A percentile compares a stretch with the other conserved stretches of the same genome.
These are phyloP conservation scores for Pantherophis guttatus DNA, from an alignment of 2,113 vertebrate genomes.

Conservation along the genomic window DNA sequence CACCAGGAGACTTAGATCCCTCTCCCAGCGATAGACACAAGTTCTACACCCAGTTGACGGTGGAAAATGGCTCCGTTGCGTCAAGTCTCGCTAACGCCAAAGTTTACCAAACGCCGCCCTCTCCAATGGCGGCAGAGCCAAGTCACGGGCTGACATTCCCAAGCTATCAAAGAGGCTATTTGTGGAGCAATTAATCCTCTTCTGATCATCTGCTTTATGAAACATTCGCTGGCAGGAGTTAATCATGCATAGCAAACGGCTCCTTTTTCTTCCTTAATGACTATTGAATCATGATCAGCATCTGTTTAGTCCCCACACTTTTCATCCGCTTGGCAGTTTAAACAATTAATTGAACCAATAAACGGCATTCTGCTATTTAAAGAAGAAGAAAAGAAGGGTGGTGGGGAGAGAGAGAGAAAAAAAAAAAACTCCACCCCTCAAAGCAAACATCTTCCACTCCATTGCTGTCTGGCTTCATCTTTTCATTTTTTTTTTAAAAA, in stretches of 20 bases:
- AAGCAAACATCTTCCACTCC: slow-evolving; percentile 16
- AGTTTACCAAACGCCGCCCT: neutral
- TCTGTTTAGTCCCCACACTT: slow-evolving; percentile 68
- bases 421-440: neutral
- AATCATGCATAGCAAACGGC: slow-evolving; percentile 71
- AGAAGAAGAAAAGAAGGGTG: neutral
- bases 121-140: neutral
- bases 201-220: slow-evolving; percentile 71
- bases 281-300: slow-evolving; percentile 63
- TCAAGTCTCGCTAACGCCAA: neutral
- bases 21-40: no score
- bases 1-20: no score
- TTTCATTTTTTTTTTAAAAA: neutral
- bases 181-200: slow-evolving; percentile 64
- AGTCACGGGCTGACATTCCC: neutral
- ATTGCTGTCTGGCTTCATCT: neutral
- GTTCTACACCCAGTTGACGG: neutral
- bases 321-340: slow-evolving; percentile 54
- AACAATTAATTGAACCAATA: slow-evolving; percentile 65
- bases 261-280: slow-evolving; percentile 70
- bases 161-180: slow-evolving; percentile 32
- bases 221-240: slow-evolving; percentile 68
- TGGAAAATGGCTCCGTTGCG: neutral
- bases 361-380: slow-evolving; percentile 50
- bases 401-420: neutral